These are phyloP conservation scores for Isoperla grammatica DNA, from an alignment of 2,888 invertebrate genomes.

Conservation along the genomic window DNA sequence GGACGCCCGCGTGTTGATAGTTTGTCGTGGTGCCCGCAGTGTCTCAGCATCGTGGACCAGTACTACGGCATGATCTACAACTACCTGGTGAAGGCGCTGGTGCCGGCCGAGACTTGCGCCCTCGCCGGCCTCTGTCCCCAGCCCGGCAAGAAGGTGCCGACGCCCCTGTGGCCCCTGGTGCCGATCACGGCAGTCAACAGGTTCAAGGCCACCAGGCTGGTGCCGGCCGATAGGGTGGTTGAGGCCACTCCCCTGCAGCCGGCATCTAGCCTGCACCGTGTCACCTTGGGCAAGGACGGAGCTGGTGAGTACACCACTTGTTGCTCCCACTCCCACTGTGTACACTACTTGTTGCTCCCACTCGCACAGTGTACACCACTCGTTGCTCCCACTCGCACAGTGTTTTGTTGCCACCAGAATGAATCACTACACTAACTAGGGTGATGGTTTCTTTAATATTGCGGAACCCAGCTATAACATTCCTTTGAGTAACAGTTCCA, in stretches of 20 bases:
- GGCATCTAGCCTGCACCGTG: neutral
- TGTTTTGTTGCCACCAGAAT: too few relatives aligned
- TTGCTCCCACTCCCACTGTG: too few relatives aligned
- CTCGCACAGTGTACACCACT: too few relatives aligned
- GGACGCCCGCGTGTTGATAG: slow-evolving; percentile 21
- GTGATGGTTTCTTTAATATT: too few relatives aligned
- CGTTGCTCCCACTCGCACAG: too few relatives aligned
- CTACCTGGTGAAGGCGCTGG: slow-evolving; percentile 60
- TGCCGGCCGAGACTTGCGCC: slow-evolving; percentile 63
- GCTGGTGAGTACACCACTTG: slow-evolving; percentile 8
- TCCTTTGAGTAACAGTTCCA: too few relatives aligned
- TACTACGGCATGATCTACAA: slow-evolving; percentile 71
- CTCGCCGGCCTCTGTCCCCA: slow-evolving; percentile 63
- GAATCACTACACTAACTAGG: too few relatives aligned
- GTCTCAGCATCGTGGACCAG: slow-evolving; percentile 67
- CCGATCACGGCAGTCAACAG: neutral
- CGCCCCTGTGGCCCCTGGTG: slow-evolving; percentile 6
- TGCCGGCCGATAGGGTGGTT: slow-evolving; percentile 11
- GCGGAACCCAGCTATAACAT: too few relatives aligned
- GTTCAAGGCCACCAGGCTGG: slow-evolving; percentile 6
- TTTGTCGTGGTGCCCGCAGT: too few relatives aligned
- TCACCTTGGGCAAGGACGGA: slow-evolving; percentile 20
- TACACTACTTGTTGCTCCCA: too few relatives aligned
- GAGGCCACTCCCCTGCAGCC: neutral
- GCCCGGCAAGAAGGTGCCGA: slow-evolving; percentile 34